Percentiles rank a stretch among this genome's conserved stretches.
Evolutionary conservation across 2,888 invertebrate genomes (phyloP).

Genomic region (Hydropsyche betteni): DNA sequence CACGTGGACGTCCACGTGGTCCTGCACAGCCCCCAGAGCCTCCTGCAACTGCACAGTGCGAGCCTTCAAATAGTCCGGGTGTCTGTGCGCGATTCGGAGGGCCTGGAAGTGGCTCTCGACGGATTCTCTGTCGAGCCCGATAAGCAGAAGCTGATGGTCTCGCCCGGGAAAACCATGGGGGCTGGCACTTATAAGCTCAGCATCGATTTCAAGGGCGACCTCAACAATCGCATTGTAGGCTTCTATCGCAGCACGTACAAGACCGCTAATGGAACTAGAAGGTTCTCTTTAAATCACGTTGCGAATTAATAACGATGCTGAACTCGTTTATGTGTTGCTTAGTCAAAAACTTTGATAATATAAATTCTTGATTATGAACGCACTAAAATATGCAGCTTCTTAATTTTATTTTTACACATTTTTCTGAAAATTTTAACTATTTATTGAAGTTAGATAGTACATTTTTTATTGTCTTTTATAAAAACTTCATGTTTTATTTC

Average conservation of each 20-base stretch:
- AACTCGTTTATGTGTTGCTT: too few species aligned
- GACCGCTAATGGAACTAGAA: slow-evolving; percentile 57
- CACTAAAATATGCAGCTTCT: too few species aligned
- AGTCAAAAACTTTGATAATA: too few species aligned
- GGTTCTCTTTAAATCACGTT: slow-evolving; percentile 55
- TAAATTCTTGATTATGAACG: too few species aligned
- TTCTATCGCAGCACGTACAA: slow-evolving; percentile 75
- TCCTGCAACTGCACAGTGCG: slow-evolving; percentile 7
- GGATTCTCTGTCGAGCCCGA: not conserved
- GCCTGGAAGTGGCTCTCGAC: not conserved
- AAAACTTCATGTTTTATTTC: not conserved
- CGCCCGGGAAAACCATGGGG: not conserved
- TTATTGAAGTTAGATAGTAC: not conserved
- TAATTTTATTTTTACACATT: too few species aligned
- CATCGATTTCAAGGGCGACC: slow-evolving; percentile 71
- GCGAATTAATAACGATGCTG: too few species aligned
- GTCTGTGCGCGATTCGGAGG: not conserved
- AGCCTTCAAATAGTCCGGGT: not conserved
- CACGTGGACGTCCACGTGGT: not conserved
- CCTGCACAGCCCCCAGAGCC: not conserved
- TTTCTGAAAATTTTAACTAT: too few species aligned
- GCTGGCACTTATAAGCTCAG: slow-evolving; percentile 64
- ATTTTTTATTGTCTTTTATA: too few species aligned
- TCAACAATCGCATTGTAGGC: slow-evolving; percentile 75
- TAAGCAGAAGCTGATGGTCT: not conserved